Evolutionary conservation across 2,797 vertebrate species (phyloP).

Genomic region (Brachymystax lenok): DNA sequence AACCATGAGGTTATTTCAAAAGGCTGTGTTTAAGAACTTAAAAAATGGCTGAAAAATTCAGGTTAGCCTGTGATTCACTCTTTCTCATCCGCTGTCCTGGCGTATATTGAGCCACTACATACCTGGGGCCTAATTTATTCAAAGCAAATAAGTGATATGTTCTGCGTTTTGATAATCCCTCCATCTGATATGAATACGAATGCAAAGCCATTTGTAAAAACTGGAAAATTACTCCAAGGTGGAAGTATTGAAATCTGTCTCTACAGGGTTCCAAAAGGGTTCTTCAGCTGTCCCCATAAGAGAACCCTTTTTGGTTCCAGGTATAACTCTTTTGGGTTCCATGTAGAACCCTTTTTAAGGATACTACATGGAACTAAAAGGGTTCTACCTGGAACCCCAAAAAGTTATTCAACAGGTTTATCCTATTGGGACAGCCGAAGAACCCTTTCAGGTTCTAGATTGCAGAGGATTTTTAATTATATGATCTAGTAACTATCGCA

Average conservation of each 20-base stretch:
- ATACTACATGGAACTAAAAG: no score
- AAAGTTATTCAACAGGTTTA: no score
- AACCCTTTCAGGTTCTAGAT: not conserved
- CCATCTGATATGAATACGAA: slow-evolving; percentile 18
- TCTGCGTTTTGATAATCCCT: slow-evolving; percentile 29
- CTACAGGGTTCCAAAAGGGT: no score
- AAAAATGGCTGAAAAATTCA: slow-evolving; percentile 13
- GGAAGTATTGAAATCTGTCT: not conserved
- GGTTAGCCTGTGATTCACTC: slow-evolving; percentile 1
- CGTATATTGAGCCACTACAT: slow-evolving; percentile 17
- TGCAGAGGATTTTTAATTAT: not conserved
- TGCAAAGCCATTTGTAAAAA: slow-evolving; percentile 16
- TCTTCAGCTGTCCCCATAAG: no score
- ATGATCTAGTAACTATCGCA: not conserved
- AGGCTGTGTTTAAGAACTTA: slow-evolving; percentile 10
- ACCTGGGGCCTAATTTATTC: slow-evolving; percentile 22
- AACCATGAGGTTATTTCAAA: slow-evolving; percentile 17
- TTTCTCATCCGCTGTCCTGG: not conserved
- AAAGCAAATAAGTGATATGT: slow-evolving; percentile 38
- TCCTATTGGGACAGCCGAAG: no score
- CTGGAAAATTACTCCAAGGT: slow-evolving; percentile 11
- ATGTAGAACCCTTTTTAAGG: no score
- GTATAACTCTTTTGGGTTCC: no score
- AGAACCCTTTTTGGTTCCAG: no score
- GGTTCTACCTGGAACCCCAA: no score